Evolutionary conservation across 2,888 invertebrate genomes (phyloP), one percentile per base, ranked within the genome.

Genomic region (Drosophila maculinotata): DNA sequence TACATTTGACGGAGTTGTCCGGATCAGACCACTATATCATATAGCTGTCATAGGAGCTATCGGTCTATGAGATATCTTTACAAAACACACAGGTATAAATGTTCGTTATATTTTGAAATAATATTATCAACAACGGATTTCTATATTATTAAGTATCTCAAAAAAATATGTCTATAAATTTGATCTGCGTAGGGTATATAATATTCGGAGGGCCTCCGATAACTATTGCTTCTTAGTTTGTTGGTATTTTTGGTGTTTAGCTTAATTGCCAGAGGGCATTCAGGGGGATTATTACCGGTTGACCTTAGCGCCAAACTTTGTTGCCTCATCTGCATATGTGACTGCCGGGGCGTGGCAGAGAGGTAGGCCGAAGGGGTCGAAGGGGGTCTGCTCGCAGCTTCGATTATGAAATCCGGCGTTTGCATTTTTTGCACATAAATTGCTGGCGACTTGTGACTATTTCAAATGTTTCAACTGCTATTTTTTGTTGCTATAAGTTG

Each of bases 261-360:
- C 65, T 60, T 82, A 76, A 82, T 81, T 79, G 86, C 71, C 71
- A 54, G 52, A 52, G 68, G 70, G 53, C 58, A 64, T 42, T 41
- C 20, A 20, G 23, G 58, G 45, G 64, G 67, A 75, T 76, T 83
- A 83, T 83, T 80, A 77, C 77, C 84, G 75, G 81, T 75, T 82
- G 81, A 82, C 81, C 81, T 75, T 69, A 75, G 67, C 56, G 63
- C 57, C 59, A 63, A 66, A 49, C 57, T 54, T 52, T 36, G 62
- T 80, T 82, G 75, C 84, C 75, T 84, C 81, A 82, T 82, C 76
- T 73, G 86, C 79, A 85, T 85, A 68, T 65, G 56, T 47, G 26
- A 23, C 5, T 17, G 48, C 12, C 14, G 39, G 62, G 20, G 33
- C 26, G 20, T 35, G 10, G 25, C n/a, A 30, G 31, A n/a, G n/a